Evolutionary conservation across 2,888 invertebrate genomes (phyloP).

Genomic region (Myopa testacea): DNA sequence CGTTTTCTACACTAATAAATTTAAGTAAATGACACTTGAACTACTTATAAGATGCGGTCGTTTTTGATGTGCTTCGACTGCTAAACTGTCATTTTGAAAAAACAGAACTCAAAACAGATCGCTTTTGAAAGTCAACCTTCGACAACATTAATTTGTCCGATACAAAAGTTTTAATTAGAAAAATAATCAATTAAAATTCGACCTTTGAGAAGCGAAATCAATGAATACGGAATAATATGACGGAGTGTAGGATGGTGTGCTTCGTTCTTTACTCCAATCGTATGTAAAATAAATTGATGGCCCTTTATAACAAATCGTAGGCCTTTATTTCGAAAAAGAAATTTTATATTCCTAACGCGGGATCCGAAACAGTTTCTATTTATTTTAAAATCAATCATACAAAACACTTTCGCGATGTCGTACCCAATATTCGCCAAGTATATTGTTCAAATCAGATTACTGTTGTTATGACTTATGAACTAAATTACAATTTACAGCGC

Average conservation of each 20-base stretch:
- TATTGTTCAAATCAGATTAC: constrained; percentile 8
- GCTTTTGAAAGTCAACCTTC: neutral
- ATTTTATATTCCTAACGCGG: neutral
- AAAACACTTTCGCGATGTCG: too few species aligned
- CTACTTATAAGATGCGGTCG: constrained; percentile 16
- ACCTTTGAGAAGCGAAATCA: neutral
- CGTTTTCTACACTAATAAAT: constrained; percentile 10
- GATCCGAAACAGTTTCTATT: neutral
- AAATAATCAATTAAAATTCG: neutral
- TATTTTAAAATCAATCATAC: neutral
- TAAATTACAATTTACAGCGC: constrained; percentile 26
- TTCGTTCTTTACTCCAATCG: neutral
- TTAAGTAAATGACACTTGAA: constrained; percentile 21
- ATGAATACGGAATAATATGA: too few species aligned
- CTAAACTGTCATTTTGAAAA: neutral
- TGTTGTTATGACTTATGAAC: constrained; percentile 14
- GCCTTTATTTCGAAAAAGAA: neutral
- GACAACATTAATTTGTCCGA: neutral
- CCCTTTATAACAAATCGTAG: too few species aligned
- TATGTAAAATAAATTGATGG: too few species aligned
- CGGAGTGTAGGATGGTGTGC: too few species aligned
- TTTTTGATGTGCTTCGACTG: neutral
- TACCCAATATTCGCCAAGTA: too few species aligned
- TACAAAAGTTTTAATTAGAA: neutral
- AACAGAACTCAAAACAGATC: neutral